Conservation (phyloP, 2,113 vertebrate species). For the rat (Rattus norvegicus) region GRCr8 NC_086020.1:127952001-127952500, state of each 20-base stretch:
- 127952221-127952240: background rate
- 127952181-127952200: accelerated
- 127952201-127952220: too few relatives aligned
- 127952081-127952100: background rate
- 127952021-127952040: background rate
- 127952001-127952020: background rate
- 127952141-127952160: background rate
- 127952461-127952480: background rate
- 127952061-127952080: background rate
- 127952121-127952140: background rate
- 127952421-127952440: background rate
- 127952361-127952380: background rate
- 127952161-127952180: background rate
- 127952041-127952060: background rate
- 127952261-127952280: too few relatives aligned
- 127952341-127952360: background rate
- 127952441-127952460: background rate
- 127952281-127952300: too few relatives aligned
- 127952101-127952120: background rate
- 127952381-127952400: background rate
- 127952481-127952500: background rate
- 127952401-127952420: background rate
- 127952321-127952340: background rate
- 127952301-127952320: too few relatives aligned
- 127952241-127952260: background rate